Conservation (phyloP, 1,140 invertebrate genomes). For the Ectropis grisescens region DNA sequence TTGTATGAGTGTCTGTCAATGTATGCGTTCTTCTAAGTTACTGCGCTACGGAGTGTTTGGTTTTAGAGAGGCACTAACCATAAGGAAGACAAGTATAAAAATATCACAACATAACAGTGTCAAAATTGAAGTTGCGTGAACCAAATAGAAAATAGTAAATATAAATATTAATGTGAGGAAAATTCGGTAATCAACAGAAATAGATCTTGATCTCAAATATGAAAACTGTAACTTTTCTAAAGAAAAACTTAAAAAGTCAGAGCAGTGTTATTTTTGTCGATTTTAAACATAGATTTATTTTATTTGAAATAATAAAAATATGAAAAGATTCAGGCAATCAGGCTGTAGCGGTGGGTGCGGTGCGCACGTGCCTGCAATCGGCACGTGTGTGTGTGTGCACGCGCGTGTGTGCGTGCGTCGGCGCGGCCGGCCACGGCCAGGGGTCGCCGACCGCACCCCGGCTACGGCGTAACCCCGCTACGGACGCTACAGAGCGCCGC, state of each 20-base stretch:
- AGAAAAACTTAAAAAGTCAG: too few species aligned
- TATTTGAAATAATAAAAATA: too few species aligned
- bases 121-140: not conserved
- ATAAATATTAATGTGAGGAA: not conserved
- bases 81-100: not conserved
- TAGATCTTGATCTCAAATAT: not conserved
- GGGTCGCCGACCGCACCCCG: slow-evolving; percentile 60
- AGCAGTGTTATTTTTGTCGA: too few species aligned
- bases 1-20: slow-evolving; percentile 23
- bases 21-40: slow-evolving; percentile 26
- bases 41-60: slow-evolving; percentile 30
- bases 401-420: slow-evolving; percentile 2
- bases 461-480: slow-evolving; percentile 60
- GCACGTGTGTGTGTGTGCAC: slow-evolving; percentile 11
- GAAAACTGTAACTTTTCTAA: not conserved
- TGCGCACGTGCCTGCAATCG: slow-evolving; percentile 16
- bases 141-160: not conserved
- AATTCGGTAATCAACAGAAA: not conserved
- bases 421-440: slow-evolving; percentile 65
- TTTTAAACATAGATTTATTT: too few species aligned
- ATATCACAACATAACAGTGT: not conserved
- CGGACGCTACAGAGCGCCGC: slow-evolving; percentile 43
- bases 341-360: slow-evolving; percentile 34
- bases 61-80: slow-evolving; percentile 3
- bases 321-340: too few species aligned